Base-by-base conservation (phyloP, 2,888 invertebrate genomes). In the Tiphia femorata region DNA sequence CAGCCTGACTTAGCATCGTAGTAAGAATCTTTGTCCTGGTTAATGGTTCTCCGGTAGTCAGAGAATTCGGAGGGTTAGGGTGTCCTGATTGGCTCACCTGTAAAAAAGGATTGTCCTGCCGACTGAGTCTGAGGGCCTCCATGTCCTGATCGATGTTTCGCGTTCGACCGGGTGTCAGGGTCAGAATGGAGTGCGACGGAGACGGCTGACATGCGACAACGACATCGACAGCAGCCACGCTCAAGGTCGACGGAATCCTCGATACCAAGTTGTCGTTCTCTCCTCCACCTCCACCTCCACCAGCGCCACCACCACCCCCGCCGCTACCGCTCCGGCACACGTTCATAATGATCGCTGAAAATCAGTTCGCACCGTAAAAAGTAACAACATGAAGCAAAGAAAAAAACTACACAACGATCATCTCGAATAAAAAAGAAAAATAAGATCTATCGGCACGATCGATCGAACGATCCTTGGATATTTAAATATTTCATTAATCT, bases 41-140 rank as follows among this genome's bases (percentile, higher is more conserved):
- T n/a, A n/a, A n/a, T n/a, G n/a, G n/a, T n/a, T n/a, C n/a, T 17
- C n/a, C 17, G 19, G 7, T 23, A 10, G 29, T n/a, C n/a, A n/a
- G n/a, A 23, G 42, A 14, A 23, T 29, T 23, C 5, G 52, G 35
- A 27, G 17, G 23, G n/a, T n/a, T n/a, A n/a, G n/a, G n/a, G n/a
- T n/a, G n/a, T n/a, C n/a, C n/a, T n/a, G n/a, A n/a, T n/a, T n/a
- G n/a, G n/a, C n/a, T n/a, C 80, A 92, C 92, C 88, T 92, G 91
- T 59, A 94, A 85, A 79, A 92, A 93, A 1, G 94, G 94, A 84
- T 94, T 94, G 83, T 94, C 94, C 83, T 93, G 93, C 58, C 94
- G 86, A 6, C 93, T 93, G 40, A 92, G 86, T 73, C 93, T 87
- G 37, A 94, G 85, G 19, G 92, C 91, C 81, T 93, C 92, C 92